Evolutionary conservation across 2,797 vertebrate genomes (phyloP), one percentile per base, ranked within the genome.

Genomic region (Sciaenops ocellatus): DNA sequence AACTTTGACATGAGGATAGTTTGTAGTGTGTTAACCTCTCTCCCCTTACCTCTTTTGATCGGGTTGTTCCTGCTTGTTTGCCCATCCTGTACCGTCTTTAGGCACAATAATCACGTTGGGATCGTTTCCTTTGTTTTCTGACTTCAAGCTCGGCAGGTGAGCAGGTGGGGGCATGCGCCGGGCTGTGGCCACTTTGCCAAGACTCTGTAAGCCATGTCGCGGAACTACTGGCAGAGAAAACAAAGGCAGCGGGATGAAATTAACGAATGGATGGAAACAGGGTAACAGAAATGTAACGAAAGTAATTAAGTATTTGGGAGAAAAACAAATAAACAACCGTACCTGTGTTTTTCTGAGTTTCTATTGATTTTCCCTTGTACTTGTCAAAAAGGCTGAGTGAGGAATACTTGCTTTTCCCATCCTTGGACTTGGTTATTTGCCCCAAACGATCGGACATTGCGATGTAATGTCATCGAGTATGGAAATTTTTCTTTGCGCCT

Each of bases 361-460:
- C 98, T 99, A 99, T 96, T 98, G 98, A 97, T 97, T 98, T 98
- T 95, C 98, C 98, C 96, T 98, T 99, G 96, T 99, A 99, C 96
- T 99, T 99, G 95, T 99, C 98, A 97, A 99, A 99, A 94, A 99
- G 97, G 97, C 97, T 99, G 97, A 99, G 97, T 84, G 98, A 97
- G 89, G 98, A 97, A 94, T 99, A 99, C 97, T 99, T 99, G 97
- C 97, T 98, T 99, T 99, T 99, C 97, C 98, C 98, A 99, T 99
- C 98, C 98, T 99, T 99, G 98, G 98, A 98, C 98, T 99, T 99
- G 98, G 97, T 98, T 97, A 98, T 98, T 98, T 99, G 98, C 98
- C 98, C 98, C 97, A 99, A 99, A 99, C 98, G 98, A 99, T 99
- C 98, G 96, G 98, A 99, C 98, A 99, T 99, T 96, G 97, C 98